Percentiles rank a stretch among this genome's conserved stretches.
Evolutionary conservation across 2,113 vertebrate species (phyloP).

Genomic region (Catharus fuscescens): DNA sequence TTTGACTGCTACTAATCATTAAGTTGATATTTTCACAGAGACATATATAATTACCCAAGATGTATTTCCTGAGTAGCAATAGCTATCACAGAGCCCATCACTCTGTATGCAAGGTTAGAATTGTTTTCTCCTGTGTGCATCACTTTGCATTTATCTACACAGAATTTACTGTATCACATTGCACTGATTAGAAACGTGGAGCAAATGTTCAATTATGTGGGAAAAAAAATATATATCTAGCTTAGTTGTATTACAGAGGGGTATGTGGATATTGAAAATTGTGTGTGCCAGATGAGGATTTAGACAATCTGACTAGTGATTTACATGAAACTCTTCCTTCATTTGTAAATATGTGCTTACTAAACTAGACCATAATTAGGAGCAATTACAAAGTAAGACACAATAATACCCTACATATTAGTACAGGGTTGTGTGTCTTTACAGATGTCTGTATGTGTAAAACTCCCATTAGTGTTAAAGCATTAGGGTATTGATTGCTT

Average conservation of each 20-base stretch:
- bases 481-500: neutral
- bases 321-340: neutral
- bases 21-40: neutral
- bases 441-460: neutral
- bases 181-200: neutral
- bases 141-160: neutral
- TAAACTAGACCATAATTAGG: neutral
- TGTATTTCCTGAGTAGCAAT: neutral
- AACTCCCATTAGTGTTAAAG: neutral
- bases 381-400: neutral
- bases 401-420: neutral
- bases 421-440: neutral
- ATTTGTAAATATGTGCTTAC: neutral
- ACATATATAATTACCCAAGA: neutral
- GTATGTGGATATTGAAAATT: neutral
- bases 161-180: neutral
- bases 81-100: neutral
- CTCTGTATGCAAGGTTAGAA: neutral
- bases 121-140: neutral
- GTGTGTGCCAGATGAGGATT: neutral
- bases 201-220: neutral
- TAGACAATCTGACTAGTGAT: neutral
- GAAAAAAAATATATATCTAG: neutral
- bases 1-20: neutral
- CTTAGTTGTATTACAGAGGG: neutral